Percentiles rank a stretch among this genome's conserved stretches.
Evolutionary conservation across 2,888 invertebrate species (phyloP).

Genomic region (Marasmarcha lunaedactyla): DNA sequence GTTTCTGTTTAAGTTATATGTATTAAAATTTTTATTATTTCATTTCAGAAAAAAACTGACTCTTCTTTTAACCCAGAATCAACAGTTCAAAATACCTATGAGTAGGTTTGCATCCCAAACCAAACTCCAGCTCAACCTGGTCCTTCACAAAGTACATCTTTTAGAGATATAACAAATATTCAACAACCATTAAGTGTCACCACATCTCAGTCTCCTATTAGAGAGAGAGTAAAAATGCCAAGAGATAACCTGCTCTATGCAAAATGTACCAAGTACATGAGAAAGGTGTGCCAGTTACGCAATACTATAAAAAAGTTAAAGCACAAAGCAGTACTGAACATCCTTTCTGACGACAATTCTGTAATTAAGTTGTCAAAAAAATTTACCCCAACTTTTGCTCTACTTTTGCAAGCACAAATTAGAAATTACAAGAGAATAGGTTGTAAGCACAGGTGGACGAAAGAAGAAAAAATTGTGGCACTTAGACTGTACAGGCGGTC

Average conservation of each 20-base stretch:
- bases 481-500: conserved; percentile 3
- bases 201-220: too few relatives aligned
- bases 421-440: not conserved
- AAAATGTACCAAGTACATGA: conserved; percentile 3
- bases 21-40: too few relatives aligned
- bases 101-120: not conserved
- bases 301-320: not conserved
- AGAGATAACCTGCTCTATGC: not conserved
- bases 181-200: not conserved
- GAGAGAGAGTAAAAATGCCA: not conserved
- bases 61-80: too few relatives aligned
- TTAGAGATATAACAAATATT: not conserved
- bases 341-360: not conserved
- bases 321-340: not conserved
- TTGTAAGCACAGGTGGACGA: not conserved
- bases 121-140: not conserved
- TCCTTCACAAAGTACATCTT: not conserved
- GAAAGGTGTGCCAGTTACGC: conserved; percentile 2
- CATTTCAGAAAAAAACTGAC: too few relatives aligned
- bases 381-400: conserved; percentile 1
- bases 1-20: too few relatives aligned
- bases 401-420: conserved; percentile 1
- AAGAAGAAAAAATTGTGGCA: conserved; percentile 3
- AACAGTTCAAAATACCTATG: too few relatives aligned
- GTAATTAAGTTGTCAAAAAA: conserved; percentile 2